Percentiles rank a stretch among this genome's conserved stretches.
These are phyloP conservation scores for Liopterus haemorrhoidalis DNA, from an alignment of 2,888 invertebrate genomes.

Conservation along the genomic window DNA sequence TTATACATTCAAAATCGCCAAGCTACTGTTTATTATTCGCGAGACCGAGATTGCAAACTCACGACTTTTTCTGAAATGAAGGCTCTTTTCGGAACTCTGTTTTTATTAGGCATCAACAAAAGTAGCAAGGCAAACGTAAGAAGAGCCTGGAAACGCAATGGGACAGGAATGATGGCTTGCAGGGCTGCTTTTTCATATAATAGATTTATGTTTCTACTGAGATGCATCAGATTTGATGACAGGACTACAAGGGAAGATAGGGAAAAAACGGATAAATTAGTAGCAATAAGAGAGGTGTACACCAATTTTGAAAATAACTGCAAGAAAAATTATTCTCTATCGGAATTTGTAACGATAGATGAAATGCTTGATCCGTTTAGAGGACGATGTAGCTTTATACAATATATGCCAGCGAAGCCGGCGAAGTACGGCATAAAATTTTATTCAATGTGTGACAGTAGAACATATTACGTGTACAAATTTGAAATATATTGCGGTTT, in stretches of 20 bases:
- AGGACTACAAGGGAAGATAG: conserved; percentile 17
- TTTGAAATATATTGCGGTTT: conserved; percentile 31
- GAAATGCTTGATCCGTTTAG: conserved; percentile 24
- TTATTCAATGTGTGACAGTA: too few species aligned
- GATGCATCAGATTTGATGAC: conserved; percentile 23
- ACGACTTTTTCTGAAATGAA: too few species aligned
- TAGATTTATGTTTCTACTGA: conserved; percentile 23
- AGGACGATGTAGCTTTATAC: conserved; percentile 20
- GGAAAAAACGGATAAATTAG: conserved; percentile 15
- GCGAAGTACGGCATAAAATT: conserved; percentile 16
- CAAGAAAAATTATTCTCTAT: conserved; percentile 8
- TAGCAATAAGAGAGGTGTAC: conserved; percentile 18
- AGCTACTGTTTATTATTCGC: conserved; percentile 15
- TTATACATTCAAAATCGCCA: conserved; percentile 25
- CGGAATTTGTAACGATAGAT: conserved; percentile 24
- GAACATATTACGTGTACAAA: conserved; percentile 29
- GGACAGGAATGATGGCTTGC: conserved; percentile 19
- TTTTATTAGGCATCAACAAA: conserved; percentile 15
- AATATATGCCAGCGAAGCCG: conserved; percentile 30
- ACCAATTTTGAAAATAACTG: conserved; percentile 13
- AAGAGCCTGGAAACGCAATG: conserved; percentile 22
- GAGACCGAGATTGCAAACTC: conserved; percentile 22
- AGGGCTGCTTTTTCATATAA: conserved; percentile 23
- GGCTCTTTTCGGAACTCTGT: conserved; percentile 28
- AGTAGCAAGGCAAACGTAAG: conserved; percentile 21